Evolutionary conservation across 2,797 vertebrate species (phyloP), one percentile per base, ranked within the genome.

Genomic region (Borostomias antarcticus): DNA sequence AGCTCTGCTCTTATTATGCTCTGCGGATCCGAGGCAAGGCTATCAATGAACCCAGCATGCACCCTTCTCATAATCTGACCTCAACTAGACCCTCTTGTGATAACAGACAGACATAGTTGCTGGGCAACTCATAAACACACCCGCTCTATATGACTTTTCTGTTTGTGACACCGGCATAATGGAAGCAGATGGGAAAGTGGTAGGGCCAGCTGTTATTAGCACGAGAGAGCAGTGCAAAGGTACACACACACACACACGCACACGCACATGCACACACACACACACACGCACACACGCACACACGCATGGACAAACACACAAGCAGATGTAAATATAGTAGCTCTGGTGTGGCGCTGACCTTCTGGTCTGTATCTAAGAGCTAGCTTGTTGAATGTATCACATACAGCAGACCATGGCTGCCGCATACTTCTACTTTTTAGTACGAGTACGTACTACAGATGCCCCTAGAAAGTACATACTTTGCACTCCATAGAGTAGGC

Each of bases 131-230:
- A 52, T 74, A 59, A 79, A 73, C 63, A 62, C 70, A 66, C 63
- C 71, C 74, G 40, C 61, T 33, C 32, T 69, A 21, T 23, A 64
- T 66, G 2, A 28, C 54, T 70, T 66, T 67, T 80, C 77, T 85
- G 64, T 70, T 62, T 63, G 64, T 58, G 40, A 61, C 50, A 63
- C 64, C 57, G 72, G 68, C 54, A 78, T 60, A 81, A 75, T 74
- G 66, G 51, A 78, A 75, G 72, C 79, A 81, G 75, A 85, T 81
- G 66, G 75, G 57, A 68, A 35, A 32, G 37, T 64, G 48, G 66
- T 70, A 47, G 53, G 58, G 23, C 64, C 73, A 76, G 58, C 72
- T 77, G 73, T 68, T 56, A 56, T 56, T 65, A 56, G 50, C 40
- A 61, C 28, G 28, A 61, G 37, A 10, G 40, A 47, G 23, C 7